These are phyloP conservation scores for Umimayanthus chanpuru DNA, from an alignment of 92 coral and sea anemone species.

Conservation along the genomic window DNA sequence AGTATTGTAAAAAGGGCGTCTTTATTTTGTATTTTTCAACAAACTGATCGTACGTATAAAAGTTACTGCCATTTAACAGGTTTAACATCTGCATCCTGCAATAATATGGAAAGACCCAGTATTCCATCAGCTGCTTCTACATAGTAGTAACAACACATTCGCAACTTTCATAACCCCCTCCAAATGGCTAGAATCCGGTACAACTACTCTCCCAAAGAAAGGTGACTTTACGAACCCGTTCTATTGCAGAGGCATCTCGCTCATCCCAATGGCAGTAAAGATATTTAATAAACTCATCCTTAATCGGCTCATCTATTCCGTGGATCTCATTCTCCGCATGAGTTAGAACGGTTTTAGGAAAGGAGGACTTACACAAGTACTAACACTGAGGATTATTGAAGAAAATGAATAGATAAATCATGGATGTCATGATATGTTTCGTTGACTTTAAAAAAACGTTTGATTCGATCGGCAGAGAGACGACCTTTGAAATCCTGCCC, in stretches of 20 bases:
- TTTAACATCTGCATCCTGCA: no score
- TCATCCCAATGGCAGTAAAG: constrained; percentile 25
- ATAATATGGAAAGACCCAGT: no score
- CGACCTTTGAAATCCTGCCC: neutral
- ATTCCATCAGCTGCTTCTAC: no score
- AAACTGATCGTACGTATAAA: no score
- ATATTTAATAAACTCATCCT: constrained; percentile 9
- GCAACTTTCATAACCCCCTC: no score
- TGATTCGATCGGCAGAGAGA: neutral
- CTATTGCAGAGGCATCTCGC: constrained; percentile 13
- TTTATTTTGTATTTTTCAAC: no score
- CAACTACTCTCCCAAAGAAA: no score
- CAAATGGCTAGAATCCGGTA: no score
- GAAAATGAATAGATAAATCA: constrained; percentile 23
- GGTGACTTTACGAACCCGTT: neutral
- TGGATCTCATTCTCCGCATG: no score
- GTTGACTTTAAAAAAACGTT: neutral
- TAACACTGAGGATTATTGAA: constrained; percentile 25
- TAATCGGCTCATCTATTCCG: constrained; percentile 24
- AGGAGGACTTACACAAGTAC: constrained; percentile 10
- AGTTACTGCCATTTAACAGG: no score
- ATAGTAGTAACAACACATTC: no score
- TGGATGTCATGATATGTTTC: constrained; percentile 10
- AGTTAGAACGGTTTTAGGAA: constrained; percentile 23
- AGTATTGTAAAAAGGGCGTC: no score